Percentiles rank a stretch among this genome's conserved stretches.
These are phyloP conservation scores for Myotis vivesi DNA, from an alignment of 2,797 vertebrate genomes.

Conservation along the genomic window DNA sequence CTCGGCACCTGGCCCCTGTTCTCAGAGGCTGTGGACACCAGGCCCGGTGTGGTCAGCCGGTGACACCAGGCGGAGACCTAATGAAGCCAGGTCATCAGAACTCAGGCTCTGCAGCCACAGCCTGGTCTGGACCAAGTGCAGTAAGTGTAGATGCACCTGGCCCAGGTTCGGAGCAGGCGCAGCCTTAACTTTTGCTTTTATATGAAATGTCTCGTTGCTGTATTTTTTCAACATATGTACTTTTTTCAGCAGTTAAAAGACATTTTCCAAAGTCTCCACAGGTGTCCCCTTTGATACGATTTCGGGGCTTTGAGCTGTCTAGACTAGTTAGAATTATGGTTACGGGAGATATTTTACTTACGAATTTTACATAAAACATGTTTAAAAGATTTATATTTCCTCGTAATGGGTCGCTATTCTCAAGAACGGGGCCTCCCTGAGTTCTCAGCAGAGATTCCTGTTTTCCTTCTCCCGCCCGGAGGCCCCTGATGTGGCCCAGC, in stretches of 20 bases:
- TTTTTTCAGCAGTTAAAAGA: neutral
- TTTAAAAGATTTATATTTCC: neutral
- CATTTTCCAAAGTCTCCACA: neutral
- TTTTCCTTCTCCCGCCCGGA: neutral
- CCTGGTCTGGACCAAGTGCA: neutral
- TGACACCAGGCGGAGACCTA: neutral
- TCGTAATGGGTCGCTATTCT: neutral
- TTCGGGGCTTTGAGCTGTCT: neutral
- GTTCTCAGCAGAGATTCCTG: neutral
- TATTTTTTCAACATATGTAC: neutral
- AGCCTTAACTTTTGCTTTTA: neutral
- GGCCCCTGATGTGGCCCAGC: neutral
- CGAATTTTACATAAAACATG: neutral
- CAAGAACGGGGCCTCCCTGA: neutral
- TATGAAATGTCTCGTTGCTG: neutral
- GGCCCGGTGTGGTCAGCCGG: no score
- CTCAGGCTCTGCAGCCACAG: neutral
- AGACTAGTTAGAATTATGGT: neutral
- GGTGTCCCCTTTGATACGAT: neutral
- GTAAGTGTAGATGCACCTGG: neutral
- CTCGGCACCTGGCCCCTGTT: no score
- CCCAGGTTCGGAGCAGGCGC: neutral
- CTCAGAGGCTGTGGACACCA: neutral
- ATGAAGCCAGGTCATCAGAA: no score
- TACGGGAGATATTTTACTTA: neutral